Evolutionary conservation across 1,140 invertebrate genomes (phyloP).

Genomic region (Maconellicoccus hirsutus): DNA sequence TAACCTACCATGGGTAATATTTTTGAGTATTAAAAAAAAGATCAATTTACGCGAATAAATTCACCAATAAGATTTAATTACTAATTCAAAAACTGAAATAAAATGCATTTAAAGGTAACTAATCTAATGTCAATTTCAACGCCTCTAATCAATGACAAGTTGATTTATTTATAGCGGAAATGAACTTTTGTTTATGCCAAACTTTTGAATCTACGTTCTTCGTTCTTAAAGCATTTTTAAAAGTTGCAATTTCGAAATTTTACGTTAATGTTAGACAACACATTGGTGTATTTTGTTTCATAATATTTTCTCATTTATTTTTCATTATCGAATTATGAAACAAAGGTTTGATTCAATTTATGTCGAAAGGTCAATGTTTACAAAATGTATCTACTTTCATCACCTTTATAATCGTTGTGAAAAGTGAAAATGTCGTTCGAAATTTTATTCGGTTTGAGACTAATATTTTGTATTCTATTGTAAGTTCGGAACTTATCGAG

Average conservation of each 20-base stretch:
- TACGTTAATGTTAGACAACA: not conserved
- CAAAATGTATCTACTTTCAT: no score
- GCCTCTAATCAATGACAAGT: constrained; percentile 6
- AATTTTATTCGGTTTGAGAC: no score
- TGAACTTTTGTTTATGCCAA: constrained; percentile 14
- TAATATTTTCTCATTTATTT: no score
- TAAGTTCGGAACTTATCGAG: no score
- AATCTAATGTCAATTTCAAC: constrained; percentile 12
- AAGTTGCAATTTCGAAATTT: constrained; percentile 10
- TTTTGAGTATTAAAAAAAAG: not conserved
- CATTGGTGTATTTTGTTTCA: no score
- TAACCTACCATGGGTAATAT: not conserved
- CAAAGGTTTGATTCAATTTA: no score
- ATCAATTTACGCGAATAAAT: not conserved
- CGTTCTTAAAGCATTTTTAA: not conserved
- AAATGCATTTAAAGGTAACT: not conserved
- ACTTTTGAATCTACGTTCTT: not conserved
- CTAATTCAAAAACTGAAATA: no score
- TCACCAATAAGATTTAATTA: not conserved
- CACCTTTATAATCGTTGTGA: no score
- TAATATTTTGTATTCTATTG: no score
- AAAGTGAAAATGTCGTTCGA: no score
- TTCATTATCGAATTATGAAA: no score
- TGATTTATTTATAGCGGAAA: constrained; percentile 15
- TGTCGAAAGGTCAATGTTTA: no score